Conservation (phyloP, 1,140 invertebrate genomes). For the Zaprionus gabonicus region DNA sequence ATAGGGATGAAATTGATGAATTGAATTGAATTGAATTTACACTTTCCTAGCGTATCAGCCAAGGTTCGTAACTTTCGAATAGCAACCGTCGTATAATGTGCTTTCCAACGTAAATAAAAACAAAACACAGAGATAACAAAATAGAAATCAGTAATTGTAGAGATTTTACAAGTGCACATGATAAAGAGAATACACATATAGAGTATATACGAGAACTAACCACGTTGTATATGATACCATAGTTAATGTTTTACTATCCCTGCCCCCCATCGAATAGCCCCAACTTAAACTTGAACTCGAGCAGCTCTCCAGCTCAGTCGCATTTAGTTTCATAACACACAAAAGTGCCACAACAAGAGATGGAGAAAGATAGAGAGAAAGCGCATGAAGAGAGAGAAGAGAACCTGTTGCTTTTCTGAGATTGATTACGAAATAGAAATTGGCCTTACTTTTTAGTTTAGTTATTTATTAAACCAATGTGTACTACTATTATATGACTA, state of each 20-base stretch:
- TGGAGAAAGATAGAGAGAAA: constrained; percentile 22
- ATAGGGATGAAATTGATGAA: constrained; percentile 59
- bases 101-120: constrained; percentile 40
- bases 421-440: constrained; percentile 52
- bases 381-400: background rate
- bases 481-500: constrained; percentile 60
- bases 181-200: constrained; percentile 24
- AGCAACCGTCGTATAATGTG: constrained; percentile 23
- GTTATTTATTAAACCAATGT: constrained; percentile 73
- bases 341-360: constrained; percentile 56
- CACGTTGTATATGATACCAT: constrained; percentile 10
- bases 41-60: constrained; percentile 21
- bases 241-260: constrained; percentile 25
- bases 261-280: constrained; percentile 13
- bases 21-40: constrained; percentile 52
- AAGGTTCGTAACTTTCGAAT: constrained; percentile 35
- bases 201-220: constrained; percentile 17
- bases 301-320: constrained; percentile 40
- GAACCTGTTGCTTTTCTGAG: constrained; percentile 40
- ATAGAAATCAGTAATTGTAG: constrained; percentile 11
- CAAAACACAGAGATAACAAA: background rate
- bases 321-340: constrained; percentile 68
- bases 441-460: constrained; percentile 68
- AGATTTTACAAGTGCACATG: constrained; percentile 45
- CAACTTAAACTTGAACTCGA: constrained; percentile 23